phyloP scores from a whole-genome alignment of 2,888 invertebrate species.

The Omphaloscelis lunosa region DNA sequence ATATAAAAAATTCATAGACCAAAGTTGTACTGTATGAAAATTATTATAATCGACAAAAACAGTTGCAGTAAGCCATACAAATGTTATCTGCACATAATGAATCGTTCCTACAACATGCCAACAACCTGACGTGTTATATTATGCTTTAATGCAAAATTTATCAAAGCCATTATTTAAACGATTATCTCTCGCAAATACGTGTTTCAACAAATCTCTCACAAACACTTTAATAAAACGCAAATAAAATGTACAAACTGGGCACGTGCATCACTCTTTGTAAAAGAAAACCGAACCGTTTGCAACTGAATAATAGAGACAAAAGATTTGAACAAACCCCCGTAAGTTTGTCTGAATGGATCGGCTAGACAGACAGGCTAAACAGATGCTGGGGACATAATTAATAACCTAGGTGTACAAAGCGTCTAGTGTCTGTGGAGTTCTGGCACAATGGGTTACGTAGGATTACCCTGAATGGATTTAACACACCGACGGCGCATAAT shows the following conservation, averaged over 20 bases:
- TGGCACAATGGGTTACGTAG: constrained; percentile 67
- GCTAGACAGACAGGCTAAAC: constrained; percentile 63
- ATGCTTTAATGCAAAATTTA: constrained; percentile 37
- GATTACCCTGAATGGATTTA: constrained; percentile 66
- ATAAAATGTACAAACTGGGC: constrained; percentile 33
- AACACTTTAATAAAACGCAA: constrained; percentile 49
- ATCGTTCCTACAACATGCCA: constrained; percentile 18
- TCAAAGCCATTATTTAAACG: constrained; percentile 54
- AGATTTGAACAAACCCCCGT: constrained; percentile 57
- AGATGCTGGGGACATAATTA: constrained; percentile 70
- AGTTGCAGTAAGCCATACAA: neutral
- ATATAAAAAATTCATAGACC: neutral
- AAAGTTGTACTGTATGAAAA: neutral
- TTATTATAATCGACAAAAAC: neutral
- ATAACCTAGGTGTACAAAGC: constrained; percentile 72
- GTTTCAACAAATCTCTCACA: constrained; percentile 40
- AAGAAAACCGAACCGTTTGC: constrained; percentile 50
- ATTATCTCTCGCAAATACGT: constrained; percentile 38
- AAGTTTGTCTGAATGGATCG: constrained; percentile 62
- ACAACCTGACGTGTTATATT: constrained; percentile 23
- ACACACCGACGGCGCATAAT: constrained; percentile 55
- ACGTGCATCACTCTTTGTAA: constrained; percentile 50
- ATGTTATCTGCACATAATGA: constrained; percentile 31
- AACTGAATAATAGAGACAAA: constrained; percentile 60
- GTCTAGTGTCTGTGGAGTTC: constrained; percentile 61